Percentiles rank a stretch among this genome's conserved stretches.
These are phyloP conservation scores for Sterrhoptilus dennistouni DNA, from an alignment of 2,113 vertebrate genomes.

Conservation along the genomic window DNA sequence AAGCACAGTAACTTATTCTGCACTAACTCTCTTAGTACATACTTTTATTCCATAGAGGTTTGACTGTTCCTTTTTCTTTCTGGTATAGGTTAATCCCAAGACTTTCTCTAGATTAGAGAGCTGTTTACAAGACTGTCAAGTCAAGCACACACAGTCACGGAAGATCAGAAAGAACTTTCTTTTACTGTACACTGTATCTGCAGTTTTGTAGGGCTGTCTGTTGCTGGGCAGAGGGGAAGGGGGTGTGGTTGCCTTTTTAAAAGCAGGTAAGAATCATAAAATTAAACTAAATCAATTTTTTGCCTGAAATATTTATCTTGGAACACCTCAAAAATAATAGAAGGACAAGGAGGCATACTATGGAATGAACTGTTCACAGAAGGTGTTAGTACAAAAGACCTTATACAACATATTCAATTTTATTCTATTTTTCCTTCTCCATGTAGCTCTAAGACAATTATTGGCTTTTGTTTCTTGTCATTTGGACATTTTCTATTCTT, in stretches of 20 bases:
- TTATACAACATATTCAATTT: neutral
- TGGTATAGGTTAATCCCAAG: neutral
- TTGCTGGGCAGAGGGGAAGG: neutral
- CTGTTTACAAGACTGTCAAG: neutral
- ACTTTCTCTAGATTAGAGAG: neutral
- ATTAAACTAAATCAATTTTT: neutral
- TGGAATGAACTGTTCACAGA: neutral
- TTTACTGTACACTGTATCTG: neutral
- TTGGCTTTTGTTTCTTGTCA: neutral
- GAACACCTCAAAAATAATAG: neutral
- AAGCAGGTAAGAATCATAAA: neutral
- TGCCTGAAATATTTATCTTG: neutral
- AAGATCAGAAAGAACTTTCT: neutral
- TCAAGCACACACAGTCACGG: neutral
- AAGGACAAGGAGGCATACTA: neutral
- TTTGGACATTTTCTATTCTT: neutral
- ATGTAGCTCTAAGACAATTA: neutral
- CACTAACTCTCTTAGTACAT: neutral
- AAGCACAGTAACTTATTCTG: neutral
- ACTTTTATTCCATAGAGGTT: neutral
- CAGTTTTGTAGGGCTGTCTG: neutral
- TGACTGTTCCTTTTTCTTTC: neutral
- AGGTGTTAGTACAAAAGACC: neutral
- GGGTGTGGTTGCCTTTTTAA: neutral
- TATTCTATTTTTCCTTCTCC: neutral